Evolutionary conservation across 1,140 invertebrate species (phyloP).

Genomic region (Delia radicum): DNA sequence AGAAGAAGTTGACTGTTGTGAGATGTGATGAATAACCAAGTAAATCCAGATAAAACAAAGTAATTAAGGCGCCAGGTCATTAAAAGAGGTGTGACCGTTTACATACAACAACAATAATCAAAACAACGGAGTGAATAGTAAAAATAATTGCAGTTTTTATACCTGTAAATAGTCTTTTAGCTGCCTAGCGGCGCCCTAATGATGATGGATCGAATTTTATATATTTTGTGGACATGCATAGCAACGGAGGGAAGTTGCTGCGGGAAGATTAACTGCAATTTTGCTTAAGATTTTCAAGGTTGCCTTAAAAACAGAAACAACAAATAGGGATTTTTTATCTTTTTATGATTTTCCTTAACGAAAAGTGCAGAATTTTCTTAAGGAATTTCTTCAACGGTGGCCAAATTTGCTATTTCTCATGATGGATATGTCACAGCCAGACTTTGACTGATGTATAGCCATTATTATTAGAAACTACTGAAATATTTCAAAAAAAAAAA

Average conservation of each 20-base stretch:
- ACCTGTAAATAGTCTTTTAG: not conserved
- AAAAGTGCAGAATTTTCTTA: not conserved
- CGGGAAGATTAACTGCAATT: not conserved
- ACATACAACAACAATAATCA: slow-evolving; percentile 7
- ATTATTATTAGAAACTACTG: not conserved
- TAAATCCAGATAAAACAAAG: not conserved
- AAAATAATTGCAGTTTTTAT: not conserved
- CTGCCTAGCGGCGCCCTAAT: slow-evolving; percentile 15
- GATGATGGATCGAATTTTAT: slow-evolving; percentile 17
- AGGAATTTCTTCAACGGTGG: not conserved
- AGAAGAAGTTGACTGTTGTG: not conserved
- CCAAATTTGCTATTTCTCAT: not conserved
- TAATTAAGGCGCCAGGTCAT: slow-evolving; percentile 23
- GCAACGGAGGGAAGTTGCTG: not conserved
- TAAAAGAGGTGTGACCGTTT: slow-evolving; percentile 23
- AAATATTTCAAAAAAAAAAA: not conserved
- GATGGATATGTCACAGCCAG: not conserved
- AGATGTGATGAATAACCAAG: not conserved
- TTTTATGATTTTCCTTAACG: not conserved
- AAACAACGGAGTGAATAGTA: not conserved
- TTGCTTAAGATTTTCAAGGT: not conserved
- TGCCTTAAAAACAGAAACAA: not conserved
- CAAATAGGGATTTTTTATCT: not conserved
- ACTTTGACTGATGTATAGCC: not conserved
- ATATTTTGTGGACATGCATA: not conserved